phyloP scores from a whole-genome alignment of 2,113 vertebrate species.

The Oncorhynchus keta region DNA sequence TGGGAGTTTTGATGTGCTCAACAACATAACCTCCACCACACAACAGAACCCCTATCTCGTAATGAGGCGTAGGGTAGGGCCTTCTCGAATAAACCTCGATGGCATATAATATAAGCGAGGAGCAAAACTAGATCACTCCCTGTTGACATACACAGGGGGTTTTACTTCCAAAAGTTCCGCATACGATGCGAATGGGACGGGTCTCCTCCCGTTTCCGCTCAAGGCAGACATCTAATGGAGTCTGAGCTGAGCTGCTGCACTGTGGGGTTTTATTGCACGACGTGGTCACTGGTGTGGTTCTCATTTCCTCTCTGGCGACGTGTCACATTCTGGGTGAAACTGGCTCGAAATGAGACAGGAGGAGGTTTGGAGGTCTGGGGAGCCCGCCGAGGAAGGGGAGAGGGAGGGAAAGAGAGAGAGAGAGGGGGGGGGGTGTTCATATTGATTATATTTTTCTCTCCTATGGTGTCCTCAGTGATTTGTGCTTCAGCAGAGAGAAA shows the following conservation, averaged over 20 bases:
- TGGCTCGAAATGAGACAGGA: background rate
- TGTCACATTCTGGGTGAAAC: slow-evolving; percentile 24
- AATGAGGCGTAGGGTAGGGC: background rate
- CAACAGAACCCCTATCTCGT: background rate
- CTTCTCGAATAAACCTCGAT: background rate
- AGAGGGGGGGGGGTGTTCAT: background rate
- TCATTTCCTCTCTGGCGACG: slow-evolving; percentile 33
- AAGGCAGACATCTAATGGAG: slow-evolving; percentile 40
- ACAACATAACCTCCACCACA: background rate
- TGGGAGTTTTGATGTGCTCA: background rate
- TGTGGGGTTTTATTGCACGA: slow-evolving; percentile 42
- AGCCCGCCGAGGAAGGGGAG: background rate
- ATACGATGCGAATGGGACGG: slow-evolving; percentile 26
- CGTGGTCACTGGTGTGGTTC: slow-evolving; percentile 22
- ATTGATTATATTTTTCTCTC: slow-evolving; percentile 9
- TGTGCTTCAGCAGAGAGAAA: background rate
- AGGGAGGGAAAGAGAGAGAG: background rate
- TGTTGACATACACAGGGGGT: background rate
- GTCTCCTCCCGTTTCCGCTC: slow-evolving; percentile 42
- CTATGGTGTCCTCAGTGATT: background rate
- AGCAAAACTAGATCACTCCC: background rate
- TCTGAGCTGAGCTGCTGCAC: slow-evolving; percentile 7
- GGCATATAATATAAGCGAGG: background rate
- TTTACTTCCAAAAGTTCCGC: slow-evolving; percentile 8
- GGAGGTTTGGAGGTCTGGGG: background rate